A percentile compares a stretch with the other conserved stretches of the same genome.
phyloP scores from a whole-genome alignment of 2,797 vertebrate genomes.

The Menidia menidia region DNA sequence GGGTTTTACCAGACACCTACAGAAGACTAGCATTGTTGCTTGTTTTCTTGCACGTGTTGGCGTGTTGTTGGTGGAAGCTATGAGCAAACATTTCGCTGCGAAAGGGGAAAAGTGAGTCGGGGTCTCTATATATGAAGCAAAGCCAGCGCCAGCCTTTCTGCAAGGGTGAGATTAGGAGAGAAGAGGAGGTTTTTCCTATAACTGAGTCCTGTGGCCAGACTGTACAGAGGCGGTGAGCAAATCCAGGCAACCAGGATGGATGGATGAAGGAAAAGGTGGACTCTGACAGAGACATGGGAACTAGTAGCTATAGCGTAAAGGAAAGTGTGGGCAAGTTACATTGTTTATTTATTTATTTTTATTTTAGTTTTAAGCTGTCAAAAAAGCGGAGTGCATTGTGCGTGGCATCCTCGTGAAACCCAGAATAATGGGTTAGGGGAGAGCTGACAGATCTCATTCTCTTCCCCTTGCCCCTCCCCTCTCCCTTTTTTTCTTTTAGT shows the following conservation, averaged over 20 bases:
- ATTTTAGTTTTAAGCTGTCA: conserved; percentile 33
- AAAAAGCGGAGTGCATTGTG: conserved; percentile 13
- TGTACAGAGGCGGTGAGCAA: conserved; percentile 29
- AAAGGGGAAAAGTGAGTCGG: conserved; percentile 40
- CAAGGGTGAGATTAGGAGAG: conserved; percentile 64
- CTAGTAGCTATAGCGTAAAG: conserved; percentile 19
- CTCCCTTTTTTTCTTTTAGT: conserved; percentile 21
- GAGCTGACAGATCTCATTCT: conserved; percentile 52
- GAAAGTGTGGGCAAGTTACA: conserved; percentile 18
- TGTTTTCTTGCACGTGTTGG: conserved; percentile 42
- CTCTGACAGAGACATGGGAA: conserved; percentile 46
- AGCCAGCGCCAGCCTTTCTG: conserved; percentile 67
- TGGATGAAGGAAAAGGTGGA: conserved; percentile 31
- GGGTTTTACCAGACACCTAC: conserved; percentile 43
- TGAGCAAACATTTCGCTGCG: conserved; percentile 57
- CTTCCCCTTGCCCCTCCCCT: not conserved
- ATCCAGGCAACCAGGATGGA: conserved; percentile 1
- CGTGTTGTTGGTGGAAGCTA: conserved; percentile 43
- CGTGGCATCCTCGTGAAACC: conserved; percentile 40
- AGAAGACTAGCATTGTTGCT: conserved; percentile 25
- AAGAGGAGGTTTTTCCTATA: conserved; percentile 64
- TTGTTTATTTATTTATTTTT: conserved; percentile 26
- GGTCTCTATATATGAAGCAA: conserved; percentile 59
- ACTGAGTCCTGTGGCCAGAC: conserved; percentile 53
- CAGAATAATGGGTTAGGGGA: conserved; percentile 52